Base-by-base conservation (phyloP, 2,888 invertebrate species). In the Scelioninae gen. 1 region DNA sequence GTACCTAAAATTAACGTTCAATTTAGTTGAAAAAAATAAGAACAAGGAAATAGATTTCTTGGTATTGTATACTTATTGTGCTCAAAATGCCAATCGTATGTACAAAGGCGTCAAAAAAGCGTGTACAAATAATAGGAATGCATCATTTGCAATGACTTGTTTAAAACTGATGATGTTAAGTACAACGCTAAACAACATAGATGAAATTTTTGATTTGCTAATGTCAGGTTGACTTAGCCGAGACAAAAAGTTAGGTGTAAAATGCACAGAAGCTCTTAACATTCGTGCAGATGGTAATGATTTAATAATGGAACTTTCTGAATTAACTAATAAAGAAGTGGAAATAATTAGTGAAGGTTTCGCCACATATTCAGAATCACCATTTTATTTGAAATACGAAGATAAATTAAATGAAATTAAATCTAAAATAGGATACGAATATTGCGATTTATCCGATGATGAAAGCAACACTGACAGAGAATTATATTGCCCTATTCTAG, bases 81-180 rank as follows among this genome's bases (percentile, higher is more conserved):
- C 40, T 9, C 58, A 58, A 23, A 40, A 40, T 40, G 13, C 16
- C 1, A 58, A 58, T 40, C 15, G 58, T 4, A 23, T 58, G 11
- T 16, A 58, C 16, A 15, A 10, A 23, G 23, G 9, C 13, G 11
- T 47, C 5, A n/a, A 45, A 47, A 47, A 62, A 62, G 31, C 31
- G 8, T 45, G 31, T 1, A 13, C 31, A 13, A 32, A 43, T 31
- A 10, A 11, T 6, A 23, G 13, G 1, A 23, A 51, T n/a, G 3
- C 38, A 29, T 15, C 5, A 23, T 51, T 65, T 38, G 34, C 51
- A 6, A 65, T 65, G 23, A 51, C 65, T 3, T 31, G 53, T 6
- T 43, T 66, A 6, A 66, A 66, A 15, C 13, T 66, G 13, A 66
- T 66, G 43, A 66, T 43, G 23, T 11, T 66, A 15, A 13, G 66